These are phyloP conservation scores for Diarsia mendica DNA, from an alignment of 2,888 invertebrate genomes.

Conservation along the genomic window DNA sequence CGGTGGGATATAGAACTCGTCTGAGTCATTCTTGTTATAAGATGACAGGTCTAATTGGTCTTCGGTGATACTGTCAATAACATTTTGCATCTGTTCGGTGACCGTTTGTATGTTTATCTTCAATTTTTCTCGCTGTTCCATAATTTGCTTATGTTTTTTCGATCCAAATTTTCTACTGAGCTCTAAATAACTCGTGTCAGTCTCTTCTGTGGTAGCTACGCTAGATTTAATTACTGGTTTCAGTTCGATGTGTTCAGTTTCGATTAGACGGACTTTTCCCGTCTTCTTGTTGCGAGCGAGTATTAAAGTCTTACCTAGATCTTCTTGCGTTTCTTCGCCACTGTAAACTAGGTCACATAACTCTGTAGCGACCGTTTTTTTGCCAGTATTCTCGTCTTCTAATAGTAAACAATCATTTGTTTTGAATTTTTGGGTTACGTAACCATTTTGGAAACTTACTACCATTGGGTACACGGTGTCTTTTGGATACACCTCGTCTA, in stretches of 20 bases:
- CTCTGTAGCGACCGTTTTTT: conserved; percentile 72
- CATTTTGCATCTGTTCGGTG: conserved; percentile 90
- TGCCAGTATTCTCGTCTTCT: conserved; percentile 69
- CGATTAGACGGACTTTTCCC: conserved; percentile 82
- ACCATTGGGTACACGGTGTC: conserved; percentile 72
- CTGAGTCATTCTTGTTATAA: conserved; percentile 78
- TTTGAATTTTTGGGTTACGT: conserved; percentile 75
- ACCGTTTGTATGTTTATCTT: conserved; percentile 90
- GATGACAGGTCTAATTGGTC: conserved; percentile 80
- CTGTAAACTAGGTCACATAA: conserved; percentile 77
- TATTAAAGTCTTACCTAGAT: conserved; percentile 77
- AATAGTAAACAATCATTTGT: conserved; percentile 71
- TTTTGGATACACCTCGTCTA: conserved; percentile 79
- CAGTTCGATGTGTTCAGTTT: conserved; percentile 75
- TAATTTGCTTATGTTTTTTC: conserved; percentile 90
- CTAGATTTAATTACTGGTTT: conserved; percentile 75
- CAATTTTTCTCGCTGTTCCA: conserved; percentile 91
- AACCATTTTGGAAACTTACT: conserved; percentile 83
- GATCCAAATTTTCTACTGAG: conserved; percentile 92
- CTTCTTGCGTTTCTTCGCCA: conserved; percentile 78
- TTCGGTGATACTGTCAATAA: conserved; percentile 81
- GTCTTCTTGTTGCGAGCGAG: conserved; percentile 78
- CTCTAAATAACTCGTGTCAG: conserved; percentile 79
- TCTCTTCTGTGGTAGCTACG: conserved; percentile 62
- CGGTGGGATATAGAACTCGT: conserved; percentile 86